Percentiles rank a stretch among this genome's conserved stretches.
Evolutionary conservation across 1,140 invertebrate species (phyloP).

Genomic region (Euura saliciscinereae): DNA sequence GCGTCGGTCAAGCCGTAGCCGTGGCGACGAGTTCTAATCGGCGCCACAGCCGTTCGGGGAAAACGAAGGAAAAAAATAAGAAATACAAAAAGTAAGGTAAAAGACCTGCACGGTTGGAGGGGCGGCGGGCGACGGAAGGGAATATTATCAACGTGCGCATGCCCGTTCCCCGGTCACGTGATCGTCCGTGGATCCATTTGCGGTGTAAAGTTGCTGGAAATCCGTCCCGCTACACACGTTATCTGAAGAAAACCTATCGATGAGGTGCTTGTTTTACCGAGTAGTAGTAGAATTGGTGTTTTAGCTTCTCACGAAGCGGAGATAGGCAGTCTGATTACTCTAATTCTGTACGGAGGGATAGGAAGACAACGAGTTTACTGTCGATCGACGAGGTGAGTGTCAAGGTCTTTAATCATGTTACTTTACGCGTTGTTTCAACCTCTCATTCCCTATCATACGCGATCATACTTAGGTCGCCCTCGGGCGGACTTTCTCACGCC

Average conservation of each 20-base stretch:
- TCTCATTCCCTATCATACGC: not conserved
- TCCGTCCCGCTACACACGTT: slow-evolving; percentile 12
- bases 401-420: not conserved
- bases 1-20: no score
- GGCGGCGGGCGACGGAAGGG: no score
- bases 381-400: not conserved
- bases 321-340: not conserved
- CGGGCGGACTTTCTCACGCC: not conserved
- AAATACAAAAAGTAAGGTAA: no score
- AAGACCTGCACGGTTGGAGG: no score
- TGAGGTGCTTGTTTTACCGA: not conserved
- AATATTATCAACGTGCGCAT: slow-evolving; percentile 9
- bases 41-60: slow-evolving; percentile 7
- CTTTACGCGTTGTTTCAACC: not conserved
- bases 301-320: not conserved
- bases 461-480: not conserved
- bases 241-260: not conserved
- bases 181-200: slow-evolving; percentile 41
- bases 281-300: not conserved
- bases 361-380: not conserved
- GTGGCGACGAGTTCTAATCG: not conserved
- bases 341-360: not conserved
- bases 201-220: slow-evolving; percentile 49
- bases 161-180: slow-evolving; percentile 34
- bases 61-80: not conserved